Evolutionary conservation across 2,113 vertebrate genomes (phyloP).

Genomic region (Festucalex cinctus): DNA sequence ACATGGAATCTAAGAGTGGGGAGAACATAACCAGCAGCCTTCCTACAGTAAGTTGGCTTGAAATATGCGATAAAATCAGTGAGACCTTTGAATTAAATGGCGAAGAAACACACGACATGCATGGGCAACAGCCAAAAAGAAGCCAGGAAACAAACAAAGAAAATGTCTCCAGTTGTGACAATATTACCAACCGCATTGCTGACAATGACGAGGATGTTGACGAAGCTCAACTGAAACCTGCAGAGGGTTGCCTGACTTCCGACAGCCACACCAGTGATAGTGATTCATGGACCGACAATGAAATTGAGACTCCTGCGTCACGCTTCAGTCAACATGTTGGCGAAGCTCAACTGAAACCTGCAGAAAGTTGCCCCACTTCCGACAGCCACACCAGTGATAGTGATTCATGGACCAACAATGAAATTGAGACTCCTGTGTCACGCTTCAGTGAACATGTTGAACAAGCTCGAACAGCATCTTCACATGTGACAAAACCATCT

Average conservation of each 20-base stretch:
- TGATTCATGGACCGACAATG: constrained; percentile 2
- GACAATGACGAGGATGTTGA: neutral
- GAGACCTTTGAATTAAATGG: constrained; percentile 10
- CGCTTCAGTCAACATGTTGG: neutral
- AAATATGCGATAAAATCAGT: neutral
- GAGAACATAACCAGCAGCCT: neutral
- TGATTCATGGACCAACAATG: constrained; percentile 2
- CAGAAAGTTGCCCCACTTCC: neutral
- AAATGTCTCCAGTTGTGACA: neutral
- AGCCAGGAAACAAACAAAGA: constrained; percentile 7
- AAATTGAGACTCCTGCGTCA: neutral
- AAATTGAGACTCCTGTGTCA: neutral
- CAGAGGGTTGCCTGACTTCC: neutral
- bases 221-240: neutral
- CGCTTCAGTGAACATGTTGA: neutral
- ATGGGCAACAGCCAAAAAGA: neutral
- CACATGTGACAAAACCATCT: neutral
- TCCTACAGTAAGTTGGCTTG: neutral
- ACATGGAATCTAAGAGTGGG: neutral
- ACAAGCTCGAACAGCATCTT: neutral
- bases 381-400: neutral
- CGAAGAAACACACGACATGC: neutral
- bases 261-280: neutral
- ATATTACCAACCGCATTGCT: neutral
- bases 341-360: neutral